A percentile compares a stretch with the other conserved stretches of the same genome.
phyloP scores from a whole-genome alignment of 92 coral and sea anemone genomes.

The Epizoanthus scotinus region DNA sequence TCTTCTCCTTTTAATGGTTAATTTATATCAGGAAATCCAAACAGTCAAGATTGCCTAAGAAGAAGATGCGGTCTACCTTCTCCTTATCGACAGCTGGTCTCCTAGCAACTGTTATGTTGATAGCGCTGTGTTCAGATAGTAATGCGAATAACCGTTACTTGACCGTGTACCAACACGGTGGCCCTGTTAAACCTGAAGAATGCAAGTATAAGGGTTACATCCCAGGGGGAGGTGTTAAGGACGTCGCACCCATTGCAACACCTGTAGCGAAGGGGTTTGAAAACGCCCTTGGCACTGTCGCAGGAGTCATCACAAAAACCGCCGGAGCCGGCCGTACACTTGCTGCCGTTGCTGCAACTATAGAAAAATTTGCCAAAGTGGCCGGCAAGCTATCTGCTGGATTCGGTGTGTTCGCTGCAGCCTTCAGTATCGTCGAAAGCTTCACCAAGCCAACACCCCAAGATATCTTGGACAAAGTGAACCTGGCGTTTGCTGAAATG shows the following conservation, averaged over 20 bases:
- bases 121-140: too few relatives aligned
- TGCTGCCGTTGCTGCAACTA: not conserved
- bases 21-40: too few relatives aligned
- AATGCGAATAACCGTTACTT: too few relatives aligned
- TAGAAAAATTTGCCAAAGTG: not conserved
- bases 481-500: slow-evolving; percentile 14
- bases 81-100: too few relatives aligned
- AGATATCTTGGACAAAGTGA: not conserved
- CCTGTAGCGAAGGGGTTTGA: slow-evolving; percentile 10
- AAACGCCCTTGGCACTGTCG: not conserved
- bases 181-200: not conserved
- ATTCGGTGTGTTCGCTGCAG: not conserved
- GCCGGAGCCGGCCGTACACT: not conserved
- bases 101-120: too few relatives aligned
- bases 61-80: too few relatives aligned
- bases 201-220: slow-evolving; percentile 1
- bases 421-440: not conserved
- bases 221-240: not conserved
- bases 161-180: too few relatives aligned
- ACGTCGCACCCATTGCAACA: not conserved
- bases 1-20: too few relatives aligned
- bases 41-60: too few relatives aligned
- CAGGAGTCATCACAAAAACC: not conserved
- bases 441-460: not conserved
- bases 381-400: not conserved